Evolutionary conservation across 2,113 vertebrate species (phyloP).

Genomic region (Pseudopodoces humilis): DNA sequence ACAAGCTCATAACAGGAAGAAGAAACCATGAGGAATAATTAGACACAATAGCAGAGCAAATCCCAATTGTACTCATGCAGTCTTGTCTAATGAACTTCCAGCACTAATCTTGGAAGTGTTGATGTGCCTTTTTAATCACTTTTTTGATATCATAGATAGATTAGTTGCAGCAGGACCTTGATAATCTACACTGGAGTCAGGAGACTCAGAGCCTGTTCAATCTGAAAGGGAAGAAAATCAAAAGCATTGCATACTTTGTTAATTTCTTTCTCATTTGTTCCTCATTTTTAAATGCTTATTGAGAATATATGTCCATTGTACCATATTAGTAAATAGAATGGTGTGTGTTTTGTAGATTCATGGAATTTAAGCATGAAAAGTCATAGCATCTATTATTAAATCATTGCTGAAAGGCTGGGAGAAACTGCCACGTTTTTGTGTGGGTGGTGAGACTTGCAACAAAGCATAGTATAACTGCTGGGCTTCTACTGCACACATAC

Average conservation of each 20-base stretch:
- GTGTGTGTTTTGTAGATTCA: slow-evolving; percentile 33
- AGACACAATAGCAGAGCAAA: slow-evolving; percentile 45
- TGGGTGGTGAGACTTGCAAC: slow-evolving; percentile 57
- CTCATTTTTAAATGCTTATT: background rate
- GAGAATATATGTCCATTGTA: background rate
- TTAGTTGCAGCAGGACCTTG: slow-evolving; percentile 32
- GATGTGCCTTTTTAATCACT: slow-evolving; percentile 54
- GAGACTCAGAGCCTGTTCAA: background rate
- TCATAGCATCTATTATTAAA: slow-evolving; percentile 56
- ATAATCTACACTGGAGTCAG: background rate
- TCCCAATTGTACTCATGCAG: slow-evolving; percentile 4
- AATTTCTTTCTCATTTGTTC: background rate
- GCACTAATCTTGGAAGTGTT: slow-evolving; percentile 26
- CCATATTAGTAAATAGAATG: background rate
- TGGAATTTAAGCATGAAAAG: slow-evolving; percentile 22
- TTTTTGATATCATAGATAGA: slow-evolving; percentile 52
- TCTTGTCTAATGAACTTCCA: slow-evolving; percentile 50
- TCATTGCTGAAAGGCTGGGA: slow-evolving; percentile 40
- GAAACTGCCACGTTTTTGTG: slow-evolving; percentile 12
- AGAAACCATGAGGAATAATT: slow-evolving; percentile 67
- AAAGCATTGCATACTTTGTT: background rate
- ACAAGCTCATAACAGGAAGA: slow-evolving; percentile 61
- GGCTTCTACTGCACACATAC: slow-evolving; percentile 33
- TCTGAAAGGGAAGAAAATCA: background rate
- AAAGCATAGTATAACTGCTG: slow-evolving; percentile 56